These are phyloP conservation scores for Vanessa tameamea DNA, from an alignment of 1,140 invertebrate species.

Conservation along the genomic window DNA sequence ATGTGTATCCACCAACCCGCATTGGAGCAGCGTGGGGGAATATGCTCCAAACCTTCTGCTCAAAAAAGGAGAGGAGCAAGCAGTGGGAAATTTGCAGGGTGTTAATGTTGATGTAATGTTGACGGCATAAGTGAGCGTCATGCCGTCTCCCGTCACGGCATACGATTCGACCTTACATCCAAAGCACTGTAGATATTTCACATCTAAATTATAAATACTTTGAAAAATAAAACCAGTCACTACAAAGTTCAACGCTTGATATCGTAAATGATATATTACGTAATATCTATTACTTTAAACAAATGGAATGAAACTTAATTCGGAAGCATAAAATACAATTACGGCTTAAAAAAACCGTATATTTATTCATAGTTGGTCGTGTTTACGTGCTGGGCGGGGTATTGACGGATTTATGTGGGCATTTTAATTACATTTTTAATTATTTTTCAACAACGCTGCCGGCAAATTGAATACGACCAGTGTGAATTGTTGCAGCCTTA, in stretches of 20 bases:
- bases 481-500: slow-evolving; percentile 39
- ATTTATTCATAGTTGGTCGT: slow-evolving; percentile 53
- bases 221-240: no score
- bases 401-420: slow-evolving; percentile 69
- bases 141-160: no score
- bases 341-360: slow-evolving; percentile 45
- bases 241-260: not conserved
- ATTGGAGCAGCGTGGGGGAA: no score
- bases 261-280: not conserved
- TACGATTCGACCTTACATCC: no score
- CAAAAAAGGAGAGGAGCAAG: no score
- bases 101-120: no score
- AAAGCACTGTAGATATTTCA: no score
- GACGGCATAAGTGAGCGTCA: not conserved
- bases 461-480: slow-evolving; percentile 68
- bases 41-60: no score
- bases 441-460: slow-evolving; percentile 68
- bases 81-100: no score
- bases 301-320: slow-evolving; percentile 34
- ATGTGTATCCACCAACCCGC: no score
- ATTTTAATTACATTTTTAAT: slow-evolving; percentile 78
- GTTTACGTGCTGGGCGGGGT: slow-evolving; percentile 52
- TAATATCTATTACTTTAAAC: not conserved
- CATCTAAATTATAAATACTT: no score
- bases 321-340: slow-evolving; percentile 48